Percentiles rank a stretch among this genome's conserved stretches.
These are phyloP conservation scores for Nasonia oneida DNA, from an alignment of 2,888 invertebrate genomes.

Conservation along the genomic window DNA sequence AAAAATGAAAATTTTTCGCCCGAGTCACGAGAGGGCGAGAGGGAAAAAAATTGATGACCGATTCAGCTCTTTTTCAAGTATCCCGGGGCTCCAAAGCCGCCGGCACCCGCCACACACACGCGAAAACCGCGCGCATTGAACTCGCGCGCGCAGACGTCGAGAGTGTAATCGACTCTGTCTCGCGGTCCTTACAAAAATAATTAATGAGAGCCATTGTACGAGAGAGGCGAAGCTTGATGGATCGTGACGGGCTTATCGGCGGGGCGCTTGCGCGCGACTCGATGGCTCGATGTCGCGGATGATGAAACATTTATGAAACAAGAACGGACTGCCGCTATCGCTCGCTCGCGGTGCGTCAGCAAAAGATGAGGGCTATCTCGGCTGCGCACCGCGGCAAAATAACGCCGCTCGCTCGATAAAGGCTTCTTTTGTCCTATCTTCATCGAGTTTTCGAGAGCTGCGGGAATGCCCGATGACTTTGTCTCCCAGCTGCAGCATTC, in stretches of 20 bases:
- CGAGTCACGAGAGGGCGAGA: neutral
- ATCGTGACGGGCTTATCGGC: constrained; percentile 66
- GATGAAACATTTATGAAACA: constrained; percentile 67
- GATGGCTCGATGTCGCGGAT: constrained; percentile 63
- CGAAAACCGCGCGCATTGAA: constrained; percentile 34
- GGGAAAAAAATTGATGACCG: constrained; percentile 43
- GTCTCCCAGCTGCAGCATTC: neutral
- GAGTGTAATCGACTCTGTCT: constrained; percentile 55
- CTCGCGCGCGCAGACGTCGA: constrained; percentile 46
- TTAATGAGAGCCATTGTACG: constrained; percentile 60
- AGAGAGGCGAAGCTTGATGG: constrained; percentile 62
- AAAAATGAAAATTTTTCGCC: constrained; percentile 44
- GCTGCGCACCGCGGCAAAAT: constrained; percentile 5
- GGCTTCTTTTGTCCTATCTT: neutral
- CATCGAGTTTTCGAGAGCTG: neutral
- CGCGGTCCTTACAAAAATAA: constrained; percentile 59
- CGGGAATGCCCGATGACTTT: neutral
- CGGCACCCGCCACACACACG: neutral
- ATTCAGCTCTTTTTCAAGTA: constrained; percentile 51
- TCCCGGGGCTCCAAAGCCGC: neutral
- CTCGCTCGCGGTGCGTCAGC: constrained; percentile 37
- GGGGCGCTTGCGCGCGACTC: constrained; percentile 54
- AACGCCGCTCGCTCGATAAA: constrained; percentile 40
- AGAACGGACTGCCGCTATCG: constrained; percentile 26
- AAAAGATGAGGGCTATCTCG: constrained; percentile 20